Base-by-base conservation (phyloP, 64 coral and sea anemone genomes). In the Anthopleura sola region DNA sequence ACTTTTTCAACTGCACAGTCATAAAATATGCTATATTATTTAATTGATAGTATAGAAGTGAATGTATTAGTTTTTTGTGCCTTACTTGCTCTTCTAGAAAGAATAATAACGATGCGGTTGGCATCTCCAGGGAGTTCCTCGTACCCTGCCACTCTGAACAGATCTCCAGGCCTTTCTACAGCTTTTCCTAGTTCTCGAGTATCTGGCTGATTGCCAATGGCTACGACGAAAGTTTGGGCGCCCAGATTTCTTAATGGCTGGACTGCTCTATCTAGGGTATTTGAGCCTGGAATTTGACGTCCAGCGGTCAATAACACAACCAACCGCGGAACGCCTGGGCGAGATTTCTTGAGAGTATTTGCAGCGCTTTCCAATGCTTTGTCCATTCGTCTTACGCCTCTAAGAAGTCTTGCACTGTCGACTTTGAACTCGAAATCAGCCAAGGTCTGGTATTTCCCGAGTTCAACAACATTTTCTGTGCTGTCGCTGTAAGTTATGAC, bases 291-390 rank as follows among this genome's bases (percentile, higher is more conserved):
- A 37, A 47, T 68, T 58, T 91, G 88, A 44, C 55, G 75, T n/a
- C 93, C 88, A 20, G 93, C 81, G 32, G 93, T 95, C n/a, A 95
- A 49, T 9, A 95, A 75, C 54, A 95, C 58, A 78, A 95, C 85
- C 33, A 95, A 78, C 23, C 75, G 74, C 20, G 81, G 93, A 37
- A 86, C 75, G 78, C 75, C 49, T 0, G 56, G 36, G 21, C 93
- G 80, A 39, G 85, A 58, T 28, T 78, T 83, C 24, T 62, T 81
- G 3, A 95, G 48, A 33, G 79, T 37, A 31, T 81, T 40, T 5
- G 82, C 86, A 17, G 85, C 81, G 15, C 84, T 38, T 88, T 75
- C 85, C 82, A 95, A 83, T 51, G 85, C 93, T 48, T 54, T 81
- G 85, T 95, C 88, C 64, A 91, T 95, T 79, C 88, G 83, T 37